Base-by-base conservation (phyloP, 2,113 vertebrate species). In the Thamnophis sirtalis region DNA sequence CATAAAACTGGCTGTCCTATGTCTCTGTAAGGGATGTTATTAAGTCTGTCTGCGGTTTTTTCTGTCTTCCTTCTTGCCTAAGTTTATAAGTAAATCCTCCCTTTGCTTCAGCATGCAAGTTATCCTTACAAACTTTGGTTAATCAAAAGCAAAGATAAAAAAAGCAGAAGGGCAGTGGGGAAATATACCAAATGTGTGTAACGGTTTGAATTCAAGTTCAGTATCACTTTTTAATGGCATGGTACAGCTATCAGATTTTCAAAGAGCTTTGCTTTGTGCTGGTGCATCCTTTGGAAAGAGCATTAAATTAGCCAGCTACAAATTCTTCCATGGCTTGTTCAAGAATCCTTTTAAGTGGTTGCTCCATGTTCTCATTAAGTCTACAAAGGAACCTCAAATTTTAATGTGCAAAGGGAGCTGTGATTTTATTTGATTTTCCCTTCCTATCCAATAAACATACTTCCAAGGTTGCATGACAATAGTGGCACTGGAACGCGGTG, bases 391-490 rank as follows among this genome's bases (percentile, higher is more conserved):
- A 33, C 80, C n/a, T 90, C 28, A 51, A 38, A 38, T 91, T 94
- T 94, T 89, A 9, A 49, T 49, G 13, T 3, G 43, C 80, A 84
- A 73, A 89, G 88, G 89, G 88, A 89, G 43, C 43, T 48, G 88
- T 84, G 91, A 89, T 56, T 91, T 92, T 94, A 93, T 95, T 95
- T 96, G 93, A 96, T 95, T 96, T 96, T 93, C 89, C 93, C 94
- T 96, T 88, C 91, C 92, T 95, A 80, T 95, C 73, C 93, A 92
- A 88, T 95, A 95, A 95, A 93, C 9, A 84, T 85, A 9, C 95
- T 94, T 95, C 95, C 96, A 96, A 91, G 33, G 56, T 84, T 93
- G 89, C 92, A 86, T 95, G 96, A 97, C 94, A 94, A 96, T 80
- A 93, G 92, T 91, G 90, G 84, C 73, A 87, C 92, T 91, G 84